These are phyloP conservation scores for Spisula solida DNA, from an alignment of 2,888 invertebrate species.

Conservation along the genomic window DNA sequence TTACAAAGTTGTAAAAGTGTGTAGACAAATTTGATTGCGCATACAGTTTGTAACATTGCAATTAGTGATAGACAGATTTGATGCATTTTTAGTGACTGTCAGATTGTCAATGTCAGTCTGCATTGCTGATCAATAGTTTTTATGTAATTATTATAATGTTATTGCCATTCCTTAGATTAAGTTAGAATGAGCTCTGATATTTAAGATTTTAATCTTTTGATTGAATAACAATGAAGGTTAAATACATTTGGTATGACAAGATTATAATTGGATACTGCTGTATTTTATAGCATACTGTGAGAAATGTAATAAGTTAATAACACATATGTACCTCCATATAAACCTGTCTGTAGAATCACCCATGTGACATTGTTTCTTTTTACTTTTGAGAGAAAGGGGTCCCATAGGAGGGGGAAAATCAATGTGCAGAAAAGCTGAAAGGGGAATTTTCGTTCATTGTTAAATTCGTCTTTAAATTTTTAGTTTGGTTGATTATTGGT, in stretches of 20 bases:
- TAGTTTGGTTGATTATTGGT: too few species aligned
- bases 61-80: too few species aligned
- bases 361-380: too few species aligned
- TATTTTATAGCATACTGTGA: not conserved
- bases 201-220: constrained; percentile 2
- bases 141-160: not conserved
- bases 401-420: too few species aligned
- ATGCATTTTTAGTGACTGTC: not conserved
- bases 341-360: not conserved
- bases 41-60: too few species aligned
- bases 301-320: not conserved
- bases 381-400: too few species aligned
- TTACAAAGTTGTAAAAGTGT: too few species aligned
- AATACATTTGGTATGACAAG: not conserved
- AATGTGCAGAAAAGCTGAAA: too few species aligned
- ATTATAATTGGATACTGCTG: not conserved
- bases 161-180: constrained; percentile 2
- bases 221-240: not conserved
- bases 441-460: too few species aligned
- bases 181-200: not conserved
- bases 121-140: not conserved
- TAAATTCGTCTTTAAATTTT: too few species aligned
- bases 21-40: too few species aligned
- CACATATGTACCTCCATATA: not conserved
- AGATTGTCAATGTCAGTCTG: not conserved